These are phyloP conservation scores for Malthinus seriepunctatus DNA, from an alignment of 2,888 invertebrate genomes.

Conservation along the genomic window DNA sequence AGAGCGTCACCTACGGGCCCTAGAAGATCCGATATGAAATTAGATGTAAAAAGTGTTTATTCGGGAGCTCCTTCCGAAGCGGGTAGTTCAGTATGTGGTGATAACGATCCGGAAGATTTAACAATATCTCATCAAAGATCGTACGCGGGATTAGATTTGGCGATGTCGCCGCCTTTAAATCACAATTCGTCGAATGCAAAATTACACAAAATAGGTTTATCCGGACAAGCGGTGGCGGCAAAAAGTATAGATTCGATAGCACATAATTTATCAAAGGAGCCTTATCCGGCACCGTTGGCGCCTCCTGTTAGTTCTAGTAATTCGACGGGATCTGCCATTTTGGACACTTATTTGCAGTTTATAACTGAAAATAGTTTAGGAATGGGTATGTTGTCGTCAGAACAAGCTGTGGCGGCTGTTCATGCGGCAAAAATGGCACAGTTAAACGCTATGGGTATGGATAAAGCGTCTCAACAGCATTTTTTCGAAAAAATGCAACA, in stretches of 20 bases:
- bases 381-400: slow-evolving; percentile 65
- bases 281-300: slow-evolving; percentile 66
- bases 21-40: slow-evolving; percentile 73
- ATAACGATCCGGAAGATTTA: slow-evolving; percentile 83
- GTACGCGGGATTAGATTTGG: slow-evolving; percentile 49
- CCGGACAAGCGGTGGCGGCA: slow-evolving; percentile 63
- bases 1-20: slow-evolving; percentile 86
- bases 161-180: slow-evolving; percentile 59
- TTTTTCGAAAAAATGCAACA: slow-evolving; percentile 68
- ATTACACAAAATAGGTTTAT: slow-evolving; percentile 56
- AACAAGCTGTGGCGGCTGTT: slow-evolving; percentile 71
- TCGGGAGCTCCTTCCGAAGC: slow-evolving; percentile 72
- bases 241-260: slow-evolving; percentile 66
- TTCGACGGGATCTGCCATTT: slow-evolving; percentile 74
- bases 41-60: slow-evolving; percentile 72
- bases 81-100: slow-evolving; percentile 74
- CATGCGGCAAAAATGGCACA: slow-evolving; percentile 81
- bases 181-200: slow-evolving; percentile 45
- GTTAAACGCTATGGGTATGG: slow-evolving; percentile 66
- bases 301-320: slow-evolving; percentile 52
- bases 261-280: slow-evolving; percentile 67
- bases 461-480: slow-evolving; percentile 60
- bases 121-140: slow-evolving; percentile 66
- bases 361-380: slow-evolving; percentile 83
- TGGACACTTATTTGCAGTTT: slow-evolving; percentile 87